Evolutionary conservation across 2,113 vertebrate genomes (phyloP).

Genomic region (Butorides virescens): DNA sequence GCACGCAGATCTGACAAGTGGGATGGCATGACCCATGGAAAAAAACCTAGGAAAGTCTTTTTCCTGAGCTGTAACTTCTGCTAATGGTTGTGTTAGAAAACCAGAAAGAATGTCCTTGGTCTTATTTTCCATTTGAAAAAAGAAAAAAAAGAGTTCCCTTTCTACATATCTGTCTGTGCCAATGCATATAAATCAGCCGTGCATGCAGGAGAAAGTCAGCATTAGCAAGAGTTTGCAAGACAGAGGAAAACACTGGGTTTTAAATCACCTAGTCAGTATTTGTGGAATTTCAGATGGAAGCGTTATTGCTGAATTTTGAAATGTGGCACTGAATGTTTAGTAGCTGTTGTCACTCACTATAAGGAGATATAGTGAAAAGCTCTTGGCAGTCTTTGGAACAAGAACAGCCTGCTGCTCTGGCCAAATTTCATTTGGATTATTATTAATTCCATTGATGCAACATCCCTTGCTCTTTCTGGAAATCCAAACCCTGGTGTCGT

Average conservation of each 20-base stretch:
- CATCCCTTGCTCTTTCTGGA: not conserved
- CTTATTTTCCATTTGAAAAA: not conserved
- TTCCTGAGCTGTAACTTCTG: not conserved
- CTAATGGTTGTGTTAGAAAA: not conserved
- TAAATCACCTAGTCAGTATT: not conserved
- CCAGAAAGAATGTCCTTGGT: not conserved
- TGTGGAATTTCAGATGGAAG: slow-evolving; percentile 6
- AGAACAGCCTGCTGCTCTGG: not conserved
- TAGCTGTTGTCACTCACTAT: not conserved
- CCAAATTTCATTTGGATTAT: not conserved
- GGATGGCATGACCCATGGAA: not conserved
- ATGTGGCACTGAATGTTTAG: not conserved
- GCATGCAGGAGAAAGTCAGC: not conserved
- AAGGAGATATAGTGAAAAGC: not conserved
- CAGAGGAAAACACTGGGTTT: not conserved
- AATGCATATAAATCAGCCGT: not conserved
- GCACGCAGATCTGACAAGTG: not conserved
- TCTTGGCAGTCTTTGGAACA: not conserved
- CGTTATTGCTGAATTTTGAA: not conserved
- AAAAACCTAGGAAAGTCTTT: not conserved
- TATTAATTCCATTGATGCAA: not conserved
- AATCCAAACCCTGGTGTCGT: not conserved
- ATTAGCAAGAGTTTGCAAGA: slow-evolving; percentile 1
- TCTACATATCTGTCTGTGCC: not conserved
- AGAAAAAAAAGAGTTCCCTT: not conserved